These are phyloP conservation scores for Oedothorax gibbosus DNA, from an alignment of 1,140 invertebrate genomes.

Conservation along the genomic window DNA sequence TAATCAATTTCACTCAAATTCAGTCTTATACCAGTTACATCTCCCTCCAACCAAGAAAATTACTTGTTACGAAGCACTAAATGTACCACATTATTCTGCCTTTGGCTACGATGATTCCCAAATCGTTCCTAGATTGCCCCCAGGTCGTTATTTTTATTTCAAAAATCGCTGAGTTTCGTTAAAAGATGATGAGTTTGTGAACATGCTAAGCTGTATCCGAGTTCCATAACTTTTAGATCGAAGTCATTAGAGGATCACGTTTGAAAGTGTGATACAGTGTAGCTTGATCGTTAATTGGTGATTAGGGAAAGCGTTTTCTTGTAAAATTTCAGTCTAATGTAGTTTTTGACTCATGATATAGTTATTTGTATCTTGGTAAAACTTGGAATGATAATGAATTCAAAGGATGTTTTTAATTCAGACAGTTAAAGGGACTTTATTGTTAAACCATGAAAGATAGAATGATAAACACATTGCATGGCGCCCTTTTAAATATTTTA, in stretches of 20 bases:
- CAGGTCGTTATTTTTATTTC: slow-evolving; percentile 38
- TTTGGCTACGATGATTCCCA: background rate
- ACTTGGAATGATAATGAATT: too few species aligned
- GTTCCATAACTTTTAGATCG: slow-evolving; percentile 22
- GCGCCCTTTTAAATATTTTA: too few species aligned
- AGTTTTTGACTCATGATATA: too few species aligned
- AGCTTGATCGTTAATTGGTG: slow-evolving; percentile 16
- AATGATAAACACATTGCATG: too few species aligned
- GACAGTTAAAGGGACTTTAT: too few species aligned
- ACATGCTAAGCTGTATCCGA: background rate
- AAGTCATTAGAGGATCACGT: background rate
- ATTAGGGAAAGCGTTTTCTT: slow-evolving; percentile 13
- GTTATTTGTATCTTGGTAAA: too few species aligned
- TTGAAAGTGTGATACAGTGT: background rate
- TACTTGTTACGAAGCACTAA: slow-evolving; percentile 23
- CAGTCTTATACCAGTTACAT: too few species aligned
- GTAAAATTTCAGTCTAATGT: background rate
- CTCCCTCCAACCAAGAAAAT: background rate
- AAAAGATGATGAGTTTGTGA: background rate
- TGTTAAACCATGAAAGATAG: too few species aligned
- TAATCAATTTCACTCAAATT: too few species aligned
- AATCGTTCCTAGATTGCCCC: slow-evolving; percentile 33
- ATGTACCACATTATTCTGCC: slow-evolving; percentile 22
- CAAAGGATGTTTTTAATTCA: too few species aligned
- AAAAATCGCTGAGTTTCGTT: slow-evolving; percentile 5